Base-by-base conservation (phyloP, 2,797 vertebrate genomes). In the Pseudocheirus occidentalis region DNA sequence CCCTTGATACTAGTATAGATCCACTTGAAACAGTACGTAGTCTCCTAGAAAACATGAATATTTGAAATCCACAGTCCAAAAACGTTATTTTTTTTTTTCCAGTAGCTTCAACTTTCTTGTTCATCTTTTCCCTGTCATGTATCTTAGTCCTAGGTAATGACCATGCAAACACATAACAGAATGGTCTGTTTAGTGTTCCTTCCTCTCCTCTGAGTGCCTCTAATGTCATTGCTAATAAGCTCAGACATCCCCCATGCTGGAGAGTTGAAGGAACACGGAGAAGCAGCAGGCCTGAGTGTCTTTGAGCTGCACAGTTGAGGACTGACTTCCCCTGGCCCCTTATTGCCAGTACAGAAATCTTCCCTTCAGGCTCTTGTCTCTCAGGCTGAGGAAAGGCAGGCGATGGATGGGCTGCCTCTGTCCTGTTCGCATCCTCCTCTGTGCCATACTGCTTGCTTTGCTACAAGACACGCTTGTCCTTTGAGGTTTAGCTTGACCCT, bases 221-320 rank as follows among this genome's bases (percentile, higher is more conserved):
- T 5, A 10, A 91, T 53, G 16, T 87, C 24, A 1, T 11, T 2
- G 1, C 40, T 24, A 46, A 55, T 59, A n/a, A 11, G 16, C n/a
- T 50, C 29, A 87, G 53, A 46, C 40, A 46, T 81, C 21, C 13
- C 21, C 21, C 9, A 10, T 27, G 46, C n/a, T n/a, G 59, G 93
- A 40, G 55, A 0, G 0, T 89, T 56, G 11, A 5, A 0, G 0
- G 10, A 6, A 34, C 34, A 24, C 24, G 6, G 2, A 90, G 59
- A 46, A 34, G 53, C 58, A n/a, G 40, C 3, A 18, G 14, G 14
- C 53, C 91, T 1, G 5, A 0, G 28, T 40, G 13, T 54, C 54
- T 66, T 40, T 21, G 1, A 7, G 3, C 14, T 12, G 0, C 0
- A 31, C 0, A 3, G 52, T 18, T 10, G 1, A 14, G 0, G 66